A percentile compares a stretch with the other conserved stretches of the same genome.
These are phyloP conservation scores for Dendrocincla tyrannina DNA, from an alignment of 2,797 vertebrate genomes.

Conservation along the genomic window DNA sequence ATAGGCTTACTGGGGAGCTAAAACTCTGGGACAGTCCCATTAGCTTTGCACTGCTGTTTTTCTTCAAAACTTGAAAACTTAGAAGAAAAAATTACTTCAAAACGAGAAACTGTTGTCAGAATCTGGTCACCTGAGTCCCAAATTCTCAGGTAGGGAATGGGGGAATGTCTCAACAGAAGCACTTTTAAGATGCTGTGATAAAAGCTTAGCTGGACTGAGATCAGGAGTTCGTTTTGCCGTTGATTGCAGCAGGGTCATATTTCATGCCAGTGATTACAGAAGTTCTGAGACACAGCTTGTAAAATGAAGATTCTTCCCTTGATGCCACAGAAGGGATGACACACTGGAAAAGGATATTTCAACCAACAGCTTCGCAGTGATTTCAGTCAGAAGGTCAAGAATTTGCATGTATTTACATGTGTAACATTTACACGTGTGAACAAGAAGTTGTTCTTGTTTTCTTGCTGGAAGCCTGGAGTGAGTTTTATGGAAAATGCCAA, in stretches of 20 bases:
- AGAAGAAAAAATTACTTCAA: neutral
- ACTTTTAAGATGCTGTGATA: neutral
- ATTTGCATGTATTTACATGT: neutral
- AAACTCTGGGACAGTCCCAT: neutral
- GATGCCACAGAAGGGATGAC: neutral
- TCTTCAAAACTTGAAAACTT: neutral
- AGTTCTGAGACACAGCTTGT: neutral
- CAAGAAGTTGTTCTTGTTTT: neutral
- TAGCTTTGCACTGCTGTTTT: neutral
- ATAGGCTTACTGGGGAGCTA: neutral
- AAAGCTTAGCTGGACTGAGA: neutral
- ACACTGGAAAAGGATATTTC: neutral
- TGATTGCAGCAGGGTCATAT: rapidly evolving
- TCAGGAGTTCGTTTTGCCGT: neutral
- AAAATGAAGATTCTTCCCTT: neutral
- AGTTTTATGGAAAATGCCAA: neutral
- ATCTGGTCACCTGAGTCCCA: neutral
- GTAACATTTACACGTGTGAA: neutral
- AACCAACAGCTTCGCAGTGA: neutral
- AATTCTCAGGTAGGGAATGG: neutral
- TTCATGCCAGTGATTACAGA: neutral
- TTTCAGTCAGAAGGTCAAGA: neutral
- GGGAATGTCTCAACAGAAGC: neutral
- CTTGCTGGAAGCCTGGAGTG: neutral
- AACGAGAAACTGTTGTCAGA: neutral